phyloP scores from a whole-genome alignment of 2,888 invertebrate species.

The Gymnosoma rotundatum region DNA sequence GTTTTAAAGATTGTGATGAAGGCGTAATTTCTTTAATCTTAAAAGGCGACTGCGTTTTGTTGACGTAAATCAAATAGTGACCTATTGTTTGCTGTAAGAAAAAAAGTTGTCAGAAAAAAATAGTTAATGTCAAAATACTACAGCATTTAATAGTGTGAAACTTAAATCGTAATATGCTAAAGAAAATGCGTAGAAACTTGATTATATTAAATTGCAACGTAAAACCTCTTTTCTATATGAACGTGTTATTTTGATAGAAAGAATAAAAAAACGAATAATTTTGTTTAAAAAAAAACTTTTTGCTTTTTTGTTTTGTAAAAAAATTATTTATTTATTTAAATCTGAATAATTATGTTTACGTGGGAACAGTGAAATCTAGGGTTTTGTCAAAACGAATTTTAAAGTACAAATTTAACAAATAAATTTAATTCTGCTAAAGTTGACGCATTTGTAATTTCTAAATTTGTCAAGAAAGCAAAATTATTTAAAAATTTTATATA shows the following conservation, averaged over 20 bases:
- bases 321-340: no score
- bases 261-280: background rate
- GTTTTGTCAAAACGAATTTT: no score
- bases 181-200: conserved; percentile 32
- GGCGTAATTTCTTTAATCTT: conserved; percentile 28
- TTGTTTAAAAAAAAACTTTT: no score
- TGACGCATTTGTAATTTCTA: no score
- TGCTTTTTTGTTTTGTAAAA: no score
- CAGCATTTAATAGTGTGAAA: background rate
- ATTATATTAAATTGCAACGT: background rate
- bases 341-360: no score
- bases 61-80: conserved; percentile 9
- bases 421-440: no score
- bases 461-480: no score
- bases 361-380: no score
- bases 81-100: background rate
- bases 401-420: no score
- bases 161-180: conserved; percentile 2
- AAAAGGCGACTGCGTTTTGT: background rate
- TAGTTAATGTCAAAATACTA: no score
- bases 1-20: conserved; percentile 3
- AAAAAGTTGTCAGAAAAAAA: background rate
- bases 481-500: no score
- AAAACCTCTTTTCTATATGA: background rate
- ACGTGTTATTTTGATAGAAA: background rate